Conservation (phyloP, 2,888 invertebrate species). For the Cerceris rybyensis region DNA sequence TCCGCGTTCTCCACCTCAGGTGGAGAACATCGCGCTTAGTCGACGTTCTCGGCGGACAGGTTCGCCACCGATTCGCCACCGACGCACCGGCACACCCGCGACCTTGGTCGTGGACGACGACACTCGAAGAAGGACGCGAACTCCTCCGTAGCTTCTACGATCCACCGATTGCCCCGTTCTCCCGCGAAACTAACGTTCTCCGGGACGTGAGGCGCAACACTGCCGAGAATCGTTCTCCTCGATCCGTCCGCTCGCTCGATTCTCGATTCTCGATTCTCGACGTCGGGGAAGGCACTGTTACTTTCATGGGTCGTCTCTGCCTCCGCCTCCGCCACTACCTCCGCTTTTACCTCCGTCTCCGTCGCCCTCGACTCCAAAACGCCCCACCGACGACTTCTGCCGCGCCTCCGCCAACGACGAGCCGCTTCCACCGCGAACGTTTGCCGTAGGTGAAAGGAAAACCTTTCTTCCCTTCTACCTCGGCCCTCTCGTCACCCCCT, state of each 20-base stretch:
- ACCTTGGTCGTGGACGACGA: slow-evolving; percentile 57
- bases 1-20: slow-evolving; percentile 29
- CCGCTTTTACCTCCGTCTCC: slow-evolving; percentile 1
- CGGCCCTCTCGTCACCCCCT: no score
- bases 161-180: background rate
- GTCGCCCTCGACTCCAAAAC: slow-evolving; percentile 9
- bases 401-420: slow-evolving; percentile 2
- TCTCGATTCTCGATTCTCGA: slow-evolving; percentile 10
- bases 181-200: slow-evolving; percentile 46
- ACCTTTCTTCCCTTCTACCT: background rate
- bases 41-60: background rate
- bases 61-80: slow-evolving; percentile 22
- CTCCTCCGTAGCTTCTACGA: background rate
- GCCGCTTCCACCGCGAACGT: background rate
- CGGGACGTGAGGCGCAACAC: slow-evolving; percentile 44
- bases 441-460: slow-evolving; percentile 1
- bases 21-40: slow-evolving; percentile 54
- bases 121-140: slow-evolving; percentile 35
- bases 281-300: slow-evolving; percentile 75
- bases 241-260: background rate
- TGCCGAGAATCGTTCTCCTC: slow-evolving; percentile 29
- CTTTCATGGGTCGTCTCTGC: slow-evolving; percentile 79
- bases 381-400: no score
- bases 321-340: slow-evolving; percentile 57
- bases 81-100: slow-evolving; percentile 56